Base-by-base conservation (phyloP, 2,113 vertebrate genomes). In the Circaetus cinerascens region DNA sequence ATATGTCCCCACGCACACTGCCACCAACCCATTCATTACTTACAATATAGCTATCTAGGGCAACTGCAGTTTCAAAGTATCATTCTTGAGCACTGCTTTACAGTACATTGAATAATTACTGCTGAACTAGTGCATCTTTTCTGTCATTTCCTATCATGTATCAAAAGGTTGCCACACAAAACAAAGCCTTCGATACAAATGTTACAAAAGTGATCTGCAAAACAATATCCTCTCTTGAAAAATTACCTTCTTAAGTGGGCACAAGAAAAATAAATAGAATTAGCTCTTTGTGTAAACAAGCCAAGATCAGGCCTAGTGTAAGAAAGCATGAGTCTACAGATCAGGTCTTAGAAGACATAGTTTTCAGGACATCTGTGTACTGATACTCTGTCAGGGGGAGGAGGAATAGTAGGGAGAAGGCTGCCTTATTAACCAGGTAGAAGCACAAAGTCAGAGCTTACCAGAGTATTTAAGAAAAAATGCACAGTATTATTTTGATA, bases 1-100 rank as follows among this genome's bases (percentile, higher is more conserved):
- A 2, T 5, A 5, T 51, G 25, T 30, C 29, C 38, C 50, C 23
- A 23, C 5, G 1, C n/a, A 5, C 29, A 0, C 13, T 57, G 68
- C 51, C 78, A 71, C 71, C 76, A 59, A 5, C 1, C 57, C 56
- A 7, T 89, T 57, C 11, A 21, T 29, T n/a, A n/a, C n/a, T n/a
- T n/a, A n/a, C n/a, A n/a, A n/a, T 38, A 53, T 4, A 82, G 5
- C 57, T 75, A 79, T 13, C 51, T 57, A 73, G 38, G 69, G 40
- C 57, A 89, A 60, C 62, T 22, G 69, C 69, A 84, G 72, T 34
- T 68, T 55, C 63, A 51, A 40, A 81, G 40, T 48, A n/a, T 48
- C 38, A 9, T 48, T 81, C 68, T 23, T 34, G 15, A 94, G 48
- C 30, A 41, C 5, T 9, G 19, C 50, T 90, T 91, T 60, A 69